phyloP scores from a whole-genome alignment of 2,797 vertebrate species.

The Clarias platycephalus region DNA sequence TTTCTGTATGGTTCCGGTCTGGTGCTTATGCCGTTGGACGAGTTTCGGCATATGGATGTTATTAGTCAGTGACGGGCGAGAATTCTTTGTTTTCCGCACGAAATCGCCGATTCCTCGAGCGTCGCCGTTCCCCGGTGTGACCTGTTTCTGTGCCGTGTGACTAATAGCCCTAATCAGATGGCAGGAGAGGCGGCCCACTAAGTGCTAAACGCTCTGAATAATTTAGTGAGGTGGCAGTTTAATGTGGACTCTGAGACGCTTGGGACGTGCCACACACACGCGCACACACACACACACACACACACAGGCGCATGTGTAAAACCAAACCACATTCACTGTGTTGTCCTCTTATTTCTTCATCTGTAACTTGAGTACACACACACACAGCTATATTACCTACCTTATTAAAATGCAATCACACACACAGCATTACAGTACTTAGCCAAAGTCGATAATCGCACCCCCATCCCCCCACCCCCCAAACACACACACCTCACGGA shows the following conservation, averaged over 20 bases:
- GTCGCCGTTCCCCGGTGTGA: conserved; percentile 47
- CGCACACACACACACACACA: conserved; percentile 16
- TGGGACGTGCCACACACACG: conserved; percentile 56
- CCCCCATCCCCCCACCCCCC: background rate
- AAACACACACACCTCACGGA: conserved; percentile 19
- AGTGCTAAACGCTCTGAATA: conserved; percentile 89
- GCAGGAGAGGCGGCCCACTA: conserved; percentile 81
- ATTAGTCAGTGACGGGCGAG: conserved; percentile 25
- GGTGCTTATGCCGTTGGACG: background rate
- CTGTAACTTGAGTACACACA: background rate
- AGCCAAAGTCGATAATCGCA: conserved; percentile 9
- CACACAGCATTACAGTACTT: conserved; percentile 8
- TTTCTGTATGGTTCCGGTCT: background rate
- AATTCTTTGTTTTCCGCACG: conserved; percentile 36
- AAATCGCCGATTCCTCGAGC: conserved; percentile 36
- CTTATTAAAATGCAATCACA: conserved; percentile 3
- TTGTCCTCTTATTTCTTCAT: background rate
- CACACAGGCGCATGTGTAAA: conserved; percentile 24
- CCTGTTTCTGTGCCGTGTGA: conserved; percentile 56
- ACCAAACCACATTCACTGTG: conserved; percentile 10
- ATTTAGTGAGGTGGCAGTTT: conserved; percentile 86
- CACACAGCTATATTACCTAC: background rate
- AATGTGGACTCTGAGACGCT: conserved; percentile 79
- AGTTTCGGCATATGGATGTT: conserved; percentile 20
- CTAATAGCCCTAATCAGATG: conserved; percentile 61